These are phyloP conservation scores for Cliona cf. orientalis DNA, from an alignment of 37 sponge, comb jelly and placozoan genomes.

Conservation along the genomic window DNA sequence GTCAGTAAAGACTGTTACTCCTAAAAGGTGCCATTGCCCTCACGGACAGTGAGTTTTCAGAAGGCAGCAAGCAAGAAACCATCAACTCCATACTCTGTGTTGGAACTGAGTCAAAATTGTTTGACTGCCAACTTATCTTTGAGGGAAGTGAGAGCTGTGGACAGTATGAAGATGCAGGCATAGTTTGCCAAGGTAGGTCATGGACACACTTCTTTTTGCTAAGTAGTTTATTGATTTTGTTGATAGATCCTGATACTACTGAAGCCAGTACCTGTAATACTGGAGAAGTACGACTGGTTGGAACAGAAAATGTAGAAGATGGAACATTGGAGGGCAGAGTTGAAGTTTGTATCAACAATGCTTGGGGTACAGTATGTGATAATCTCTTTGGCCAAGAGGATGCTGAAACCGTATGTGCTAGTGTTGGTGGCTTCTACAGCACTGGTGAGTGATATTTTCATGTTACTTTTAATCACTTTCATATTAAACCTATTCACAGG, in stretches of 20 bases:
- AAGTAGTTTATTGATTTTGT: neutral
- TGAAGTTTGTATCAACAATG: conserved; percentile 61
- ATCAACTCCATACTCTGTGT: conserved; percentile 7
- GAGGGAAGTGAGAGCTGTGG: conserved; percentile 1
- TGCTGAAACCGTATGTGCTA: conserved; percentile 37
- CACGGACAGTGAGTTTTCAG: conserved; percentile 7
- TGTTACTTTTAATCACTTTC: neutral
- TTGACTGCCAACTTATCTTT: conserved; percentile 8
- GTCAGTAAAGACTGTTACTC: neutral
- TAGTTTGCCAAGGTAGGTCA: conserved; percentile 34
- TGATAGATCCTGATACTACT: conserved; percentile 2
- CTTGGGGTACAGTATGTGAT: conserved; percentile 64
- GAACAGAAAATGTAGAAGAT: neutral
- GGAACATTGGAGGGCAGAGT: conserved; percentile 40
- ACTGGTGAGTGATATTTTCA: conserved; percentile 16
- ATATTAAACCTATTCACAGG: neutral
- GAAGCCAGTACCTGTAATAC: conserved; percentile 14
- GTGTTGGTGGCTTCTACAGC: conserved; percentile 25
- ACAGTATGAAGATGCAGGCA: conserved; percentile 29
- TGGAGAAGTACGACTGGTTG: conserved; percentile 40
- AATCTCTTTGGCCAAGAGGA: conserved; percentile 13
- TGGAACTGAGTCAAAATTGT: conserved; percentile 18
- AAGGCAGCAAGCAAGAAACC: neutral
- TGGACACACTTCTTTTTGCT: neutral
- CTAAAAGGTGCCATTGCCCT: conserved; percentile 5